Evolutionary conservation across 2,113 vertebrate species (phyloP).

Genomic region (Alligator sinensis): DNA sequence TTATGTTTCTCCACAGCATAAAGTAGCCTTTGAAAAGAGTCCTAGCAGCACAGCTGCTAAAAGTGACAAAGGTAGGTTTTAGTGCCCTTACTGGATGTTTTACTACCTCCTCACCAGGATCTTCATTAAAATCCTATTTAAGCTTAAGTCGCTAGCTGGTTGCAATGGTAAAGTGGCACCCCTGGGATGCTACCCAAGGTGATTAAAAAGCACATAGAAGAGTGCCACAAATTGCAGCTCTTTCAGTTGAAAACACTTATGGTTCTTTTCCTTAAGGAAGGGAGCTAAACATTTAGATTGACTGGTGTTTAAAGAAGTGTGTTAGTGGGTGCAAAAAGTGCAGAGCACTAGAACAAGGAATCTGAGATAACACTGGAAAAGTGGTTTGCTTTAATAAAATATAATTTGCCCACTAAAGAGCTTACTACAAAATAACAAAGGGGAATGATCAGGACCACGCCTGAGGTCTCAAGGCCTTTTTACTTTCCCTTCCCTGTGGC

Average conservation of each 20-base stretch:
- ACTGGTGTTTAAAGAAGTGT: not conserved
- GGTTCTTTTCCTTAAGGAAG: not conserved
- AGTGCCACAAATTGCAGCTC: not conserved
- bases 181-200: not conserved
- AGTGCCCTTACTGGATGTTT: conserved; percentile 24
- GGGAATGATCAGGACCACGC: not conserved
- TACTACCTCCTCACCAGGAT: not conserved
- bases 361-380: not conserved
- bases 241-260: not conserved
- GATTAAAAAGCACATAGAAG: conserved; percentile 15
- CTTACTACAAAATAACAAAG: not conserved
- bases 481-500: not conserved
- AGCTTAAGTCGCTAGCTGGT: conserved; percentile 1
- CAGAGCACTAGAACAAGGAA: not conserved
- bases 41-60: not conserved
- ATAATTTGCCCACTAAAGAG: not conserved
- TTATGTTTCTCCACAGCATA: not conserved
- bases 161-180: not conserved
- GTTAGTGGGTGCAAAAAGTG: not conserved
- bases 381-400: not conserved
- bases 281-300: not conserved
- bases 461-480: not conserved
- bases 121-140: conserved; percentile 52
- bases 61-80: not conserved
- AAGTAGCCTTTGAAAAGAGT: not conserved